Base-by-base conservation (phyloP, 2,888 invertebrate genomes). In the Andrena trimmerana region DNA sequence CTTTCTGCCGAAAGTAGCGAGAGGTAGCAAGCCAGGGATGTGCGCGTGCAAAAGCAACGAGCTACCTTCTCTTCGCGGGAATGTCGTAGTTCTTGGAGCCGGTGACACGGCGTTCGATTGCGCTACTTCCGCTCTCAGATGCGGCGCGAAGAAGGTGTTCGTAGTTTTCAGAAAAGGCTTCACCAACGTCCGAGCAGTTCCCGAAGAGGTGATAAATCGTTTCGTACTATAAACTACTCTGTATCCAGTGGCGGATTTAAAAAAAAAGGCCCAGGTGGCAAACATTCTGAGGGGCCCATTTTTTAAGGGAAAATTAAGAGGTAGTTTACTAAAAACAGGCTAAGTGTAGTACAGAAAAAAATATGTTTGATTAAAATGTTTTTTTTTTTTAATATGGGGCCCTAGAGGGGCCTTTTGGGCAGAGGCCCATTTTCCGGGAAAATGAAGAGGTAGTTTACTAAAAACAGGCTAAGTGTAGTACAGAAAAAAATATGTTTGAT, bases 61-160 rank as follows among this genome's bases (percentile, higher is more conserved):
- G 10, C 94, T 99, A 59, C 99, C 99, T 0, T 94, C 95, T 63
- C 93, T 99, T 7, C 94, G 95, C 87, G 99, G 99, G 0, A 97
- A 96, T 88, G 97, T 97, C 0, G 96, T 99, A 78, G 99, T 99
- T 0, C 94, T 99, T 52, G 99, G 99, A 0, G 98, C 99, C 0
- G 99, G 99, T 0, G 99, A 99, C 94, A 99, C 99, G 0, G 99
- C 99, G 0, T 99, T 99, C 93, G 99, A 99, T 95, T 99, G 99
- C 94, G 99, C 99, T 0, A 99, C 99, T 0, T 99, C 99, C 0
- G 99, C 99, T 0, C 94, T 99, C 24, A 95, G 99, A 1, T 99
- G 99, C 93, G 99, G 99, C 0, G 99, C 99, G 0, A 96, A 95
- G 36, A 96, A 97, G 70, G 99, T 99, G 0, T 99, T 97, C 91